Base-by-base conservation (phyloP, 2,888 invertebrate species). In the Ennomos fuscantarius region DNA sequence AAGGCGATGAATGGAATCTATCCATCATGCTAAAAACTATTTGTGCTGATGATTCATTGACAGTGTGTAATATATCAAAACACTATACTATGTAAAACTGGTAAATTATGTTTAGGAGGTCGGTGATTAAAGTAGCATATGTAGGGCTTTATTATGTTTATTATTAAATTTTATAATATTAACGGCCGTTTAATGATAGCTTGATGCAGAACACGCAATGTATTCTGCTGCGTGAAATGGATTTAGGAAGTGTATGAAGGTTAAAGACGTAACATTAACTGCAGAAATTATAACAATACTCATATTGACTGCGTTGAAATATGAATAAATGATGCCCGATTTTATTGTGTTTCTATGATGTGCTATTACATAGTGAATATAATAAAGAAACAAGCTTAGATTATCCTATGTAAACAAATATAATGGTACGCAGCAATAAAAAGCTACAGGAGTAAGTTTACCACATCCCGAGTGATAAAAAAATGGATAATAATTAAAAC, bases 241-340 rank as follows among this genome's bases (percentile, higher is more conserved):
- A n/a, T 58, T 52, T 54, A 63, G 65, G 63, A 65, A 65, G 52
- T 45, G 43, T 39, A 46, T 41, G 63, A 65, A 67, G 66, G 65
- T 67, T 65, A 57, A 63, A 34, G 3, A 31, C 57, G 35, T 11
- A 41, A 42, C 41, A 41, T 46, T 56, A 60, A 6, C 43, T 46
- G 42, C 32, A 24, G 24, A 24, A 6, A 24, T 24, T 24, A 24
- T 24, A 24, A 24, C 24, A 6, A 24, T 24, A 6, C 24, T 24
- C 6, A 6, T 24, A 24, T 6, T 6, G 44, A 5, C 31, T 11
- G 10, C 24, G 12, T 37, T 6, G 8, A 31, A 37, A 46, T 12
- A 6, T 24, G 31, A 44, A 34, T 34, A 44, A 24, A 24, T 6
- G 6, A 24, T 24, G 24, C 2, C 1, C 24, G 24, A 24, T 1